Percentiles rank a stretch among this genome's conserved stretches.
These are phyloP conservation scores for Pelagia noctiluca DNA, from an alignment of 30 jellyfish, hydroid and myxozoan species.

Conservation along the genomic window DNA sequence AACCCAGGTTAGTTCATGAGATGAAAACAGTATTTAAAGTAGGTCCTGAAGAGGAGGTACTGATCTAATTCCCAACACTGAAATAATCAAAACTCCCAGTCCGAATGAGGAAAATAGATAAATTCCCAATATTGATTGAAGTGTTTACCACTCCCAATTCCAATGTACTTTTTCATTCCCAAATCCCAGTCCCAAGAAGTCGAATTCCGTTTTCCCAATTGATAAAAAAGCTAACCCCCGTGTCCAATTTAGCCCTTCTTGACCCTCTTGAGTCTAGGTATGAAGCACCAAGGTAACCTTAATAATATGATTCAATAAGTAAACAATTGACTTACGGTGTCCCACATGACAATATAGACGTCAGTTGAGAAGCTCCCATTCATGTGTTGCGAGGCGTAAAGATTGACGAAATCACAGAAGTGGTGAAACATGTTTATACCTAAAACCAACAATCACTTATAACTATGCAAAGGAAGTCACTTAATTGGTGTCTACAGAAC, in stretches of 20 bases:
- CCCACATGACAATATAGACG: conserved; percentile 82
- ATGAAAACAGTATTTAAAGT: no score
- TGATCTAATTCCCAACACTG: background rate
- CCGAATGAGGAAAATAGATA: no score
- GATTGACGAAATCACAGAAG: conserved; percentile 86
- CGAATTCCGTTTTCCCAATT: no score
- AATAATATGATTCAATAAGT: background rate
- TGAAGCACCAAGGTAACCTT: background rate
- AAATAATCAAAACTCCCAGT: no score
- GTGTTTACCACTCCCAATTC: background rate
- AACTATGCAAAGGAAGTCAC: no score
- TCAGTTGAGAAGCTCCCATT: conserved; percentile 86
- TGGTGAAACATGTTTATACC: conserved; percentile 90
- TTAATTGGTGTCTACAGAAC: no score
- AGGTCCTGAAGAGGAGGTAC: background rate
- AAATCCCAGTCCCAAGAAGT: no score
- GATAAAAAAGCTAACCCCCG: no score
- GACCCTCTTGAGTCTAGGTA: background rate
- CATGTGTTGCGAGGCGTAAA: conserved; percentile 80
- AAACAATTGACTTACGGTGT: conserved; percentile 61
- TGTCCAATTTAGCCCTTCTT: no score
- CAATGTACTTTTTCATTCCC: no score
- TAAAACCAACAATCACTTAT: conserved; percentile 14
- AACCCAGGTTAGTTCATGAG: no score
- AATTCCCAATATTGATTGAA: background rate